Conservation (phyloP, 2,888 invertebrate species). For the Hipparchia sbordonii region DNA sequence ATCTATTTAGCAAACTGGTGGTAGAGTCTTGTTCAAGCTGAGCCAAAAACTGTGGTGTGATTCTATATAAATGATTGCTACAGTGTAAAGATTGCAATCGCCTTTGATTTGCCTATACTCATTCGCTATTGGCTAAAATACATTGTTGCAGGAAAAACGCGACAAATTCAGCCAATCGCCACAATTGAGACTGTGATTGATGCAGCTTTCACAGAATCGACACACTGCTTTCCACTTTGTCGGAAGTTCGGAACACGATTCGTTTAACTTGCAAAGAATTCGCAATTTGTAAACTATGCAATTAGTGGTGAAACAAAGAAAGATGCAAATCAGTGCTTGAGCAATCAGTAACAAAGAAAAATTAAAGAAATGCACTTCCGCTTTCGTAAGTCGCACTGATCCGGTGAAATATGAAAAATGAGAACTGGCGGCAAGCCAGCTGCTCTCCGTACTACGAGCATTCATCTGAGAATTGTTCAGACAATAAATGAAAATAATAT, state of each 20-base stretch:
- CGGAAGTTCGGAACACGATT: background rate
- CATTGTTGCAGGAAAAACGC: no score
- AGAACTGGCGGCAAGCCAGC: conserved; percentile 70
- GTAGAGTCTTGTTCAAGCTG: no score
- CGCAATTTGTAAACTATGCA: background rate
- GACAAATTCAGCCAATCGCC: no score
- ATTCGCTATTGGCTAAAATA: no score
- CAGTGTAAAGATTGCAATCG: no score
- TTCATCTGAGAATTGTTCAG: conserved; percentile 69
- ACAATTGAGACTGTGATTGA: no score
- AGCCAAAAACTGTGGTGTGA: no score
- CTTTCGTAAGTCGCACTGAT: conserved; percentile 70
- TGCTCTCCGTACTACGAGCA: conserved; percentile 74
- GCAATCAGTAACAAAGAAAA: conserved; percentile 19
- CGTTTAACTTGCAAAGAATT: background rate
- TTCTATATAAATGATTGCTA: no score
- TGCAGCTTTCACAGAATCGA: no score
- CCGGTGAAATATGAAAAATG: conserved; percentile 78
- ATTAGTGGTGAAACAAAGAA: conserved; percentile 1
- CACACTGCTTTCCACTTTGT: no score
- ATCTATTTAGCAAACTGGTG: no score
- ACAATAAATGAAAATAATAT: conserved; percentile 33
- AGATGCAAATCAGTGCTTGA: conserved; percentile 13
- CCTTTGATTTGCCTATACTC: no score
- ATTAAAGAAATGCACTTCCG: conserved; percentile 54